These are phyloP conservation scores for Sinelater perroti DNA, from an alignment of 2,888 invertebrate genomes.

Conservation along the genomic window DNA sequence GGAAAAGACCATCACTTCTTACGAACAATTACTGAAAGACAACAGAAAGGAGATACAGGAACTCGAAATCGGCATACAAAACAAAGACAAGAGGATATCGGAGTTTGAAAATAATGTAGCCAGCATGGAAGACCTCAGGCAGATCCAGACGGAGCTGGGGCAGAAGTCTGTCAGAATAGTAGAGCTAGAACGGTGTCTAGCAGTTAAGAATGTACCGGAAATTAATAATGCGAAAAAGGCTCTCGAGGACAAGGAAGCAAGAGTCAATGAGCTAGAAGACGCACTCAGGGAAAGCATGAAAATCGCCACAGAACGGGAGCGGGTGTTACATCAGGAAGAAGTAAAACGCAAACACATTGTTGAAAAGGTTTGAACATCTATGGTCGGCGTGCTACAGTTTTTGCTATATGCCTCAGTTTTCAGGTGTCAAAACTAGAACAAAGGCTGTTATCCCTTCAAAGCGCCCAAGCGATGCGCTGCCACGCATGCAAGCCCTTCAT, in stretches of 20 bases:
- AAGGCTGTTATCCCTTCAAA: constrained; percentile 73
- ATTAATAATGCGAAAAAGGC: constrained; percentile 67
- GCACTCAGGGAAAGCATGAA: constrained; percentile 83
- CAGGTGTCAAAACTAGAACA: constrained; percentile 78
- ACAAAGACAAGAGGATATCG: constrained; percentile 45
- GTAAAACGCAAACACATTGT: constrained; percentile 69
- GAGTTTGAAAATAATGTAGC: constrained; percentile 44
- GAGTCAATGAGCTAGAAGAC: constrained; percentile 75
- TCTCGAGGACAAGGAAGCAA: constrained; percentile 68
- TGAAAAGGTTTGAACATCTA: constrained; percentile 70
- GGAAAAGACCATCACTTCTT: constrained; percentile 65
- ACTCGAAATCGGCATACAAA: constrained; percentile 48
- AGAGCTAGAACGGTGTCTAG: constrained; percentile 61
- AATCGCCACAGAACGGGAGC: constrained; percentile 75
- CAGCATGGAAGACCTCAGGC: constrained; percentile 43
- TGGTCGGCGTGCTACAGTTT: no score
- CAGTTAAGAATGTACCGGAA: constrained; percentile 53
- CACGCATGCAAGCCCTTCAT: constrained; percentile 73
- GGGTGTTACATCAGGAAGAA: constrained; percentile 72
- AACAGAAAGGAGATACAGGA: constrained; percentile 59
- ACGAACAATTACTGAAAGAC: constrained; percentile 64
- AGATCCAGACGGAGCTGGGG: constrained; percentile 42
- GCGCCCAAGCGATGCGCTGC: constrained; percentile 74
- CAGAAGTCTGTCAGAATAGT: constrained; percentile 42
- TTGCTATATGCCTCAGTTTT: constrained; percentile 44